Base-by-base conservation (phyloP, 2,113 vertebrate species). In the Tupaia tana region DNA sequence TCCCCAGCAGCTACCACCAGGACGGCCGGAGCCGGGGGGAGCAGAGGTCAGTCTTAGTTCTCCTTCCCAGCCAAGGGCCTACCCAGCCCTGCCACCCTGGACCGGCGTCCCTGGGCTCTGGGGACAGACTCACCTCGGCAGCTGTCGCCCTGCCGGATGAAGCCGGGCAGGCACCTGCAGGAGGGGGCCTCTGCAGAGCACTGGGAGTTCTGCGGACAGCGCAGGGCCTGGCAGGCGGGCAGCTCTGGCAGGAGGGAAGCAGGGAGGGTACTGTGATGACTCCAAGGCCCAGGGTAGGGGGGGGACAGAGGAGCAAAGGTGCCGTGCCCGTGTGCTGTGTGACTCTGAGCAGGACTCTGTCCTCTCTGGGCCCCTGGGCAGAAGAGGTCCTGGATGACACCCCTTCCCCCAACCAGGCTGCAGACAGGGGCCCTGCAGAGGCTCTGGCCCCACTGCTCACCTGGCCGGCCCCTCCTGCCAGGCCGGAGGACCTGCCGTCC, bases 131-230 rank as follows among this genome's bases (percentile, higher is more conserved):
- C 31, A 99, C 99, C 98, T 97, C 69, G 92, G 91, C 99, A 99
- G 59, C 56, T 19, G 13, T 4, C 69, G 6, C 96, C 86, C 3
- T 43, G 95, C 94, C 84, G 99, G 25, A 27, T 98, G 97, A 99
- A 98, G 79, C 99, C 99, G 0, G 98, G 98, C 91, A 99, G 97
- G 97, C 99, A 99, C 58, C 98, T 97, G 86, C 99, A 99, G 29
- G 4, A 3, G 8, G 97, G 94, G 0, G 77, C 80, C 64, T 97
- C 91, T 66, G 96, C 97, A 9, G 98, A 98, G 89, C 99, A 99
- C 88, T 99, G 96, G 0, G 99, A 98, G 95, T 98, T 98, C 7
- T 96, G 71, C 9, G 97, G 96, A 0, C 99, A 99, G 0, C 5
- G 94, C 29, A 98, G 2, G 0, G 27, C 73, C 92, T 70, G 98